Conservation (phyloP, 2,113 vertebrate genomes). For the Meriones unguiculatus region DNA sequence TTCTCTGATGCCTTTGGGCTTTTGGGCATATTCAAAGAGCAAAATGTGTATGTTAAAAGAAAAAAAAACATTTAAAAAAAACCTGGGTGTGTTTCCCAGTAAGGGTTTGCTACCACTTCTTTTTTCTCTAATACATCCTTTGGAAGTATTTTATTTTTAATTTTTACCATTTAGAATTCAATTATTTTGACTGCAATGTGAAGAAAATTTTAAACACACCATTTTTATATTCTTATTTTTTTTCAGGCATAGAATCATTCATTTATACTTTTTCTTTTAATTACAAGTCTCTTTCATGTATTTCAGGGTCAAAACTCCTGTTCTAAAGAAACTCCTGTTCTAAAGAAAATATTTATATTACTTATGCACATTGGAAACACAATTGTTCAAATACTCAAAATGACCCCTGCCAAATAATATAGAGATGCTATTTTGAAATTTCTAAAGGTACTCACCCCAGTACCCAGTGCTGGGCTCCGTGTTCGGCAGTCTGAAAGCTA, state of each 20-base stretch:
- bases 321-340: slow-evolving; percentile 21
- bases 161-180: slow-evolving; percentile 16
- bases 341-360: slow-evolving; percentile 23
- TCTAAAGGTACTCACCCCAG: neutral
- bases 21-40: neutral
- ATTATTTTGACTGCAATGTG: slow-evolving; percentile 20
- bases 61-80: neutral
- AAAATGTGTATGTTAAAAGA: neutral
- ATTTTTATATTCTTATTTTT: slow-evolving; percentile 32
- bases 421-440: slow-evolving; percentile 44
- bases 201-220: neutral
- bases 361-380: neutral
- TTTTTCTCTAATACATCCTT: neutral
- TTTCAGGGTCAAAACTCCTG: neutral
- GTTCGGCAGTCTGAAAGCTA: neutral
- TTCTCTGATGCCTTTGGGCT: neutral
- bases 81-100: too few relatives aligned
- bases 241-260: neutral
- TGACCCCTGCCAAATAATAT: neutral
- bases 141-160: slow-evolving; percentile 27
- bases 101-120: neutral
- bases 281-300: neutral
- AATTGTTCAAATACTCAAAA: slow-evolving; percentile 23
- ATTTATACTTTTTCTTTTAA: slow-evolving; percentile 39
- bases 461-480: neutral